Percentiles rank a stretch among this genome's conserved stretches.
phyloP scores from a whole-genome alignment of 2,888 invertebrate species.

The Hecatera dysodea region DNA sequence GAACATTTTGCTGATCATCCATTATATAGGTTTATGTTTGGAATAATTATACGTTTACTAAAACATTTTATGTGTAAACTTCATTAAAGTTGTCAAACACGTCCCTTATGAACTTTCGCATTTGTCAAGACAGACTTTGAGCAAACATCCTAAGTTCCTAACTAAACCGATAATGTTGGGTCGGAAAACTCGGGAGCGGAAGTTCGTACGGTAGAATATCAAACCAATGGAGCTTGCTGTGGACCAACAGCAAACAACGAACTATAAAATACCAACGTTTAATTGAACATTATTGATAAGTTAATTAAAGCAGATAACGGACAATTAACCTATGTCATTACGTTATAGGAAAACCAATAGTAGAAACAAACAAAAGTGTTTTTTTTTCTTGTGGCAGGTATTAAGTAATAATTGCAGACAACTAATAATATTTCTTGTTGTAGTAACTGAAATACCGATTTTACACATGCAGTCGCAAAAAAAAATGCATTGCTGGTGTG shows the following conservation, averaged over 20 bases:
- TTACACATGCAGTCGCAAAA: neutral
- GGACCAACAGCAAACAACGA: conserved; percentile 29
- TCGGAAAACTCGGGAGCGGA: conserved; percentile 18
- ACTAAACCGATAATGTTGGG: conserved; percentile 32
- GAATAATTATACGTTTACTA: neutral
- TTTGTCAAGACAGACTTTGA: conserved; percentile 30
- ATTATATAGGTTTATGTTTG: conserved; percentile 1
- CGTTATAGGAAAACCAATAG: neutral
- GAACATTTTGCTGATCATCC: neutral
- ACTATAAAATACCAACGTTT: conserved; percentile 8
- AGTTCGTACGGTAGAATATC: conserved; percentile 35
- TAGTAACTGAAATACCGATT: neutral
- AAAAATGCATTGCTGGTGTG: no score
- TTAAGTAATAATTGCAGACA: neutral
- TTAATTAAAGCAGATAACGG: neutral
- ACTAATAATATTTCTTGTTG: neutral
- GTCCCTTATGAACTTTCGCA: conserved; percentile 36
- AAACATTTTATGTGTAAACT: conserved; percentile 28
- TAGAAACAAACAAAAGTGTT: neutral
- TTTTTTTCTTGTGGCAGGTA: neutral
- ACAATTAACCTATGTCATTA: neutral
- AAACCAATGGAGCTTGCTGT: conserved; percentile 28
- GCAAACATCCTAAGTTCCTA: conserved; percentile 42
- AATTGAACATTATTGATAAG: conserved; percentile 24
- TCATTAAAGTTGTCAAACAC: conserved; percentile 26